Evolutionary conservation across 1,140 invertebrate genomes (phyloP), one percentile per base, ranked within the genome.

Genomic region (Bombus picipes): DNA sequence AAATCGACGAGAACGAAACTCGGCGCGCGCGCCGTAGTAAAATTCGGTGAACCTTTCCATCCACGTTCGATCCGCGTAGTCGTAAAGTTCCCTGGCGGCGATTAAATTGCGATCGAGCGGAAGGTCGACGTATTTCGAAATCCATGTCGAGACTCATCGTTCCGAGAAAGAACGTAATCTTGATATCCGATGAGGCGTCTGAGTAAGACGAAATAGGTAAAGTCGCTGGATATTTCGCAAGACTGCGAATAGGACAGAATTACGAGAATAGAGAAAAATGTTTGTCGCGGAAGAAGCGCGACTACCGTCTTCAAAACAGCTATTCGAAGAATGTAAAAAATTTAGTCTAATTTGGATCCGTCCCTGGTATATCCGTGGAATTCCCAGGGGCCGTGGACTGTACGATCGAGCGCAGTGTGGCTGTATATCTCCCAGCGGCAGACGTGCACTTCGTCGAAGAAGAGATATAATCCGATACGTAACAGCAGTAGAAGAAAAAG

Each of bases 381-480:
- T 73, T 87, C 85, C 85, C 85, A 22, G 39, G 37, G 81, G 84
- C 8, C 32, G 12, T 75, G 37, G 74, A 43, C 25, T 1, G 77
- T 53, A 71, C 39, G 68, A 85, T 84, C 37, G 81, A 73, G 41
- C 65, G 62, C 77, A 43, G 81, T 47, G 47, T 66, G 73, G 76
- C 81, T 87, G n/a, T 85, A 85, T 83, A 65, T 89, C 66, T 59
- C n/a, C 25, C 65, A 15, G 2, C 47, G 83, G 83, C 88, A 65
- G 85, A 91, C 88, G 85, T 82, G 83, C 85, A 73, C 83, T 75
- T 88, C 53, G 85, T 81, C 82, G 82, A 82, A 84, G 79, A 86
- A 85, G 87, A 83, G 88, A 89, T 91, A 89, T 91, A 91, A 88
- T 87, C 85, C 80, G 86, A 85, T 81, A 91, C 86, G 83, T 86